phyloP scores from a whole-genome alignment of 1,140 invertebrate genomes.

The Solen grandis region DNA sequence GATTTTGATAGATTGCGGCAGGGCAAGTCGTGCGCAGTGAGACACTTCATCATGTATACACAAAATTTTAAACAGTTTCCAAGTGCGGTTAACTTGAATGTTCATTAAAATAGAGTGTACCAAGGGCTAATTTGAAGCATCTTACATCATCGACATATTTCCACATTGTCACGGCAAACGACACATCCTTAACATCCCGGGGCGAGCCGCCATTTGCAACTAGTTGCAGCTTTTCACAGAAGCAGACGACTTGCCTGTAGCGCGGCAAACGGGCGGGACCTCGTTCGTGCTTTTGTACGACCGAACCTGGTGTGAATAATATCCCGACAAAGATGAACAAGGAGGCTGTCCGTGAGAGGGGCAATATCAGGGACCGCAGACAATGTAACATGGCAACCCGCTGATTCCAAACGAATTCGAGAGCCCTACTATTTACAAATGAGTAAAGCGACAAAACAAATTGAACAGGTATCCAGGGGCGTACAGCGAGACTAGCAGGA shows the following conservation, averaged over 20 bases:
- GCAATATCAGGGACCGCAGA: neutral
- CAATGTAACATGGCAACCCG: neutral
- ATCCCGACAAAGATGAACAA: neutral
- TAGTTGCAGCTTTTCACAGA: neutral
- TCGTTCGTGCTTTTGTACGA: neutral
- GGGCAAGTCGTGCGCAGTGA: neutral
- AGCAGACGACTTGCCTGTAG: neutral
- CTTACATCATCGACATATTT: neutral
- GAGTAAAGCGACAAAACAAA: neutral
- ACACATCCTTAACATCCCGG: neutral
- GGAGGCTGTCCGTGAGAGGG: neutral
- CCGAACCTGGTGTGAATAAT: neutral
- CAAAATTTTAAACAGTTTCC: neutral
- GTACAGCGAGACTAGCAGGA: neutral
- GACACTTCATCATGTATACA: neutral
- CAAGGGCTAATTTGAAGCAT: neutral
- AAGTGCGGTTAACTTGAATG: neutral
- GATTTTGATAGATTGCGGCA: neutral
- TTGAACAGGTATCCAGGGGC: neutral
- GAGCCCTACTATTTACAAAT: neutral
- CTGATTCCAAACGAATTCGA: neutral
- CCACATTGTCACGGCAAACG: neutral
- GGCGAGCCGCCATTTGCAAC: neutral
- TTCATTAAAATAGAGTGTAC: neutral
- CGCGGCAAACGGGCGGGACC: no score